Evolutionary conservation across 1,140 invertebrate genomes (phyloP), one percentile per base, ranked within the genome.

Genomic region (Daktulosphaira vitifoliae): DNA sequence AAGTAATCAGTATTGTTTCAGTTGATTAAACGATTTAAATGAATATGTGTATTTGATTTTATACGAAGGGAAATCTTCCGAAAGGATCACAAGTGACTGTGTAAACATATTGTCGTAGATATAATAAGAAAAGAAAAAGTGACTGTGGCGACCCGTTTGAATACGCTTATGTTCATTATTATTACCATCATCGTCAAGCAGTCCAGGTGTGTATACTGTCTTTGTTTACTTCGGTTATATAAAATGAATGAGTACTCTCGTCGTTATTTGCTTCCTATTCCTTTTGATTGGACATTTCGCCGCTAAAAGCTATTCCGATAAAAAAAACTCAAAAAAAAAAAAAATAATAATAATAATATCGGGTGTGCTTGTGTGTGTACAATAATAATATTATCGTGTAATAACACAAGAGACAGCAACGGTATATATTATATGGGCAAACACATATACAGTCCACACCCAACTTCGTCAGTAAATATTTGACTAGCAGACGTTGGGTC

Each of bases 231-330:
- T 26, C 16, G 44, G 44, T 48, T 18, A 48, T 48, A 48, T 48
- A 48, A 48, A 48, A 48, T 48, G 44, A 4, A 16, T 48, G 18
- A 20, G 44, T 20, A 3, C 16, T 3, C 16, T 20, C 16, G n/a
- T 18, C 44, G 33, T 33, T 44, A 16, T 44, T 44, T 44, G 39
- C 39, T 44, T 11, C n/a, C 9, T n/a, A 4, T 18, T 56, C 53
- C 53, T 44, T 56, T 56, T 56, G 53, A 56, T 56, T 44, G 53
- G 53, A 44, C 53, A 56, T 56, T 56, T 56, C 22, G 53, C 53
- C 53, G 53, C 53, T 56, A 56, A 56, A 56, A 56, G 53, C 53
- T 38, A 56, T 56, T 44, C 53, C 15, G 53, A 56, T 56, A 56
- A 56, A 56, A 25, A 54, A 52, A 52, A 37, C 18, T n/a, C 22